phyloP scores from a whole-genome alignment of 2,113 vertebrate species.

The Neomonachus schauinslandi region DNA sequence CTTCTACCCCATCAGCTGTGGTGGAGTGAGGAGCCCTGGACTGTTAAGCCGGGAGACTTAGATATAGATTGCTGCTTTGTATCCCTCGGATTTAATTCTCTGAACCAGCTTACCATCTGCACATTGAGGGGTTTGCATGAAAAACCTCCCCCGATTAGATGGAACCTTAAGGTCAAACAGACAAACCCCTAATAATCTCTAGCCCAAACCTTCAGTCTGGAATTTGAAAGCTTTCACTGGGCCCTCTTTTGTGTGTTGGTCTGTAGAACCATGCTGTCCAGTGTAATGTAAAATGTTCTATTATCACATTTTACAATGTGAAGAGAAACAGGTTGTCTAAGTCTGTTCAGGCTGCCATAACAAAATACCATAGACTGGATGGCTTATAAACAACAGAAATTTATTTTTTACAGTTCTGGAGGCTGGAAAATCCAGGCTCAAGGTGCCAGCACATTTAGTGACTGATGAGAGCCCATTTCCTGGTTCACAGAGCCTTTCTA shows the following conservation, averaged over 20 bases:
- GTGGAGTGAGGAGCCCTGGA: background rate
- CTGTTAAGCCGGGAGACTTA: background rate
- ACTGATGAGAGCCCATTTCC: background rate
- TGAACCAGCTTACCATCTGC: background rate
- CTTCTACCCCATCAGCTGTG: background rate
- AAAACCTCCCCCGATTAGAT: background rate
- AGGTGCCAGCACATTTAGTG: background rate
- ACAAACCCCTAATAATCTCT: background rate
- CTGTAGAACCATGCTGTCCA: background rate
- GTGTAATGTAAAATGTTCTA: background rate
- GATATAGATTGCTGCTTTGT: background rate
- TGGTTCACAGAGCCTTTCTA: background rate
- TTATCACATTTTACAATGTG: background rate
- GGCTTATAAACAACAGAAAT: background rate
- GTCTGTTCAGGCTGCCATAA: background rate
- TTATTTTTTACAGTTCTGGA: background rate
- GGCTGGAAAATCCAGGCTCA: background rate
- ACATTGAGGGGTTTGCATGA: background rate
- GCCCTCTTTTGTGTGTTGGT: background rate
- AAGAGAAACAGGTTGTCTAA: background rate
- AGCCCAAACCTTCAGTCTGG: background rate
- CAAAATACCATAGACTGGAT: background rate
- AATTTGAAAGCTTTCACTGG: background rate
- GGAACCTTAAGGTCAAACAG: background rate
- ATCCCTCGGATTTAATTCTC: background rate